Conservation (phyloP, 2,113 vertebrate species). For the Sinocyclocheilus maitianheensis region DNA sequence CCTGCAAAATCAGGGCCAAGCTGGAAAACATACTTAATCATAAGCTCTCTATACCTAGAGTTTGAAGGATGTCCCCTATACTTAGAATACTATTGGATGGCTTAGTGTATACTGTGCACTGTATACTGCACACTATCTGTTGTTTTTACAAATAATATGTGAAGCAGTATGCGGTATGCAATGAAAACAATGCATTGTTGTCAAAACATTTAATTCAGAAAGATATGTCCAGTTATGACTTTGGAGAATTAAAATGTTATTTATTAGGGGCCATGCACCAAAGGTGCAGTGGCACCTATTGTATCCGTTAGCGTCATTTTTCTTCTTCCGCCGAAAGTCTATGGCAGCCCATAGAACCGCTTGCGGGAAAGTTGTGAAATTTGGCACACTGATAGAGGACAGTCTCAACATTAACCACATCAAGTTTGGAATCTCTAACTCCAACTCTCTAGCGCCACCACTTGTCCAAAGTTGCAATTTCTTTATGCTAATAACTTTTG, state of each 20-base stretch:
- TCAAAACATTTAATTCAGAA: not conserved
- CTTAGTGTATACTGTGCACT: not conserved
- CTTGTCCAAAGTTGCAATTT: too few relatives aligned
- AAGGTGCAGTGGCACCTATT: too few relatives aligned
- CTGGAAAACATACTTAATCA: not conserved
- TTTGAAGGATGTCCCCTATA: not conserved
- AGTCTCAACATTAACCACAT: too few relatives aligned
- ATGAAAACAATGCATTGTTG: not conserved
- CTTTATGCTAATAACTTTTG: too few relatives aligned
- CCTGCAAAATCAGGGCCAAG: constrained; percentile 7
- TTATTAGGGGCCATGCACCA: too few relatives aligned
- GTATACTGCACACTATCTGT: not conserved
- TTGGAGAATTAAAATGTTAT: not conserved
- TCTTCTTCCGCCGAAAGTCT: not conserved
- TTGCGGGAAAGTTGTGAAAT: not conserved
- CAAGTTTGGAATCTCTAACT: not conserved
- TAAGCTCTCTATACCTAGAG: not conserved
- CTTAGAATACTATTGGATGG: not conserved
- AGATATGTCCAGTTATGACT: not conserved
- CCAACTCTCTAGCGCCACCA: not conserved
- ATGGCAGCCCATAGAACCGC: not conserved
- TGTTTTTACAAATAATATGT: not conserved
- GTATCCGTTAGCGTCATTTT: too few relatives aligned
- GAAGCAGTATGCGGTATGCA: not conserved
- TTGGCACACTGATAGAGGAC: not conserved